Percentiles rank a stretch among this genome's conserved stretches.
These are phyloP conservation scores for Dipodomys merriami DNA, from an alignment of 2,113 vertebrate species.

Conservation along the genomic window DNA sequence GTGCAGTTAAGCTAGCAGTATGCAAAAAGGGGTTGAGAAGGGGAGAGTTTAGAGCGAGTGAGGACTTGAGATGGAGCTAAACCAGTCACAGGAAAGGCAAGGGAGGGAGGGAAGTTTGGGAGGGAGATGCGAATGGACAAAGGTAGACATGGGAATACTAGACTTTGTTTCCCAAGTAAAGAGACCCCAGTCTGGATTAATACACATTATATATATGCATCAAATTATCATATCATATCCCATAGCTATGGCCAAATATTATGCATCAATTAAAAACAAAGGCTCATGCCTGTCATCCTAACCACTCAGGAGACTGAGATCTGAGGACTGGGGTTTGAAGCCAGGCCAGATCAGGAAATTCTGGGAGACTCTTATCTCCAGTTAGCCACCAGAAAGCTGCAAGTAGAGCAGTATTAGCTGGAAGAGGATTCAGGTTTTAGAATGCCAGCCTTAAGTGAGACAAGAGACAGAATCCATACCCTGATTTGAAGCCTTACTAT, in stretches of 20 bases:
- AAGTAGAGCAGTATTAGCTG: too few species aligned
- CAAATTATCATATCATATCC: background rate
- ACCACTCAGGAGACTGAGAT: too few species aligned
- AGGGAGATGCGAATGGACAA: rapidly evolving
- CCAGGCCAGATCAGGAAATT: too few species aligned
- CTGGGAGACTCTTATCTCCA: too few species aligned
- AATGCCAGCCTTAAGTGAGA: too few species aligned
- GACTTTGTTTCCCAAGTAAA: background rate
- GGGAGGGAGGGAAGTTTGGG: background rate
- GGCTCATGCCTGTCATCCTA: too few species aligned
- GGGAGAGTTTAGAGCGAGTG: background rate
- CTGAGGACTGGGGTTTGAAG: too few species aligned
- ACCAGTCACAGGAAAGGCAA: background rate
- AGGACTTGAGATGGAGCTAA: background rate
- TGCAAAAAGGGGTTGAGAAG: background rate
- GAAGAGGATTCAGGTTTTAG: too few species aligned
- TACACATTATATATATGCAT: background rate
- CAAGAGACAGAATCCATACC: too few species aligned
- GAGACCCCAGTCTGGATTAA: background rate
- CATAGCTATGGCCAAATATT: background rate
- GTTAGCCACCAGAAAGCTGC: too few species aligned
- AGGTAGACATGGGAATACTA: background rate
- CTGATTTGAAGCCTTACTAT: too few species aligned
- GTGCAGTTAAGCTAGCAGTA: rapidly evolving
- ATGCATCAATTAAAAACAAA: background rate